Conservation (phyloP, 2,888 invertebrate species). For the Alviniconcha strummeri region DNA sequence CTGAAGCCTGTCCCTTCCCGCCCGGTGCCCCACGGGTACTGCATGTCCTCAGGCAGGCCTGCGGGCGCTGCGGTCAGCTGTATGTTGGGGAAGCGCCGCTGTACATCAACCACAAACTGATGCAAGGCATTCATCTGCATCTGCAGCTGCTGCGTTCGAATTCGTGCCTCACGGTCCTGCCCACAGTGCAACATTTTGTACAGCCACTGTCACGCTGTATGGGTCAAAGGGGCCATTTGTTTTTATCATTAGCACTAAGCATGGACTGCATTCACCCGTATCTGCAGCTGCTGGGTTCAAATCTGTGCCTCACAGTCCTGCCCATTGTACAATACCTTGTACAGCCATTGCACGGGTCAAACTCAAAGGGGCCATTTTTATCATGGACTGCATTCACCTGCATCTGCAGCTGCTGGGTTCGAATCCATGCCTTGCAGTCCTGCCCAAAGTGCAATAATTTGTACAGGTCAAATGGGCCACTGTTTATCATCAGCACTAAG, state of each 20-base stretch:
- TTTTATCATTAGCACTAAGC: too few species aligned
- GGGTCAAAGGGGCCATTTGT: too few species aligned
- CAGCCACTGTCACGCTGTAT: too few species aligned
- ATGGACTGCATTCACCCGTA: not conserved
- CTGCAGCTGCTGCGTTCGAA: slow-evolving; percentile 27
- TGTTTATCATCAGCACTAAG: too few species aligned
- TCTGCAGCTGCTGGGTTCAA: slow-evolving; percentile 1
- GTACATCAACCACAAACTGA: slow-evolving; percentile 1
- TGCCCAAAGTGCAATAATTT: not conserved
- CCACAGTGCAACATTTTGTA: too few species aligned
- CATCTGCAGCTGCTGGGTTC: slow-evolving; percentile 1
- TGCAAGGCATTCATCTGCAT: slow-evolving; percentile 18
- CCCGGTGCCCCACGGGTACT: slow-evolving; percentile 26
- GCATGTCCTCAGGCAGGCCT: not conserved
- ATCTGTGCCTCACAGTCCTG: not conserved
- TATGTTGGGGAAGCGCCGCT: not conserved
- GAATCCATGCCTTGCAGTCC: slow-evolving; percentile 3
- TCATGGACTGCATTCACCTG: not conserved
- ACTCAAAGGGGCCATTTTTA: not conserved
- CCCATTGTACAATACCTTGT: too few species aligned
- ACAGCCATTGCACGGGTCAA: too few species aligned
- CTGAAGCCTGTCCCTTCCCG: not conserved
- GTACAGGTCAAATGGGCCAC: too few species aligned
- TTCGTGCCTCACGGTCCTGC: slow-evolving; percentile 26
- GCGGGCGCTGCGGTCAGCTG: not conserved